Evolutionary conservation across 2,113 vertebrate genomes (phyloP).

Genomic region (Columba livia): DNA sequence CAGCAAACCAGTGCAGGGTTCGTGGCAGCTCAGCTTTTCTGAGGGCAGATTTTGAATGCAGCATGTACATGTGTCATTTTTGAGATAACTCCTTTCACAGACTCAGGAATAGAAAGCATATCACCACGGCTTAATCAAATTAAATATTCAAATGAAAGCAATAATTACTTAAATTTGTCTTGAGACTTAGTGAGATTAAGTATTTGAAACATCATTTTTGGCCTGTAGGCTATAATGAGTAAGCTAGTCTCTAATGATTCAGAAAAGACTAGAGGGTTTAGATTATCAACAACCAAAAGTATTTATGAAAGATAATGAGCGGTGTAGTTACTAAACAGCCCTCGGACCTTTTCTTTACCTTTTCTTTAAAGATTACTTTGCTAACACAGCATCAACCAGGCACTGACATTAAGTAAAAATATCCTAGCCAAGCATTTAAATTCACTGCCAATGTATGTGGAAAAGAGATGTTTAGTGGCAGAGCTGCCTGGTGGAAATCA

Average conservation of each 20-base stretch:
- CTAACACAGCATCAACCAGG: not conserved
- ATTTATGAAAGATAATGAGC: conserved; percentile 11
- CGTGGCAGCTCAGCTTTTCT: not conserved
- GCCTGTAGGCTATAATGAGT: conserved; percentile 55
- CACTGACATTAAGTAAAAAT: not conserved
- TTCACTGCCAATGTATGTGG: not conserved
- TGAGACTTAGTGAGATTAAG: conserved; percentile 64
- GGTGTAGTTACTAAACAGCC: not conserved
- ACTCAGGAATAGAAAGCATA: conserved; percentile 37
- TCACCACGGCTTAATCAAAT: conserved; percentile 58
- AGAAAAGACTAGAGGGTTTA: not conserved
- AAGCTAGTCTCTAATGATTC: conserved; percentile 37
- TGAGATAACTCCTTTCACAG: not conserved
- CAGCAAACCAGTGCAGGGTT: not conserved
- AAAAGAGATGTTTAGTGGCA: not conserved
- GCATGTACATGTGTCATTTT: not conserved
- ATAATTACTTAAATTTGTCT: conserved; percentile 68
- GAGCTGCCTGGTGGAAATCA: not conserved
- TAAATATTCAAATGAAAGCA: conserved; percentile 70
- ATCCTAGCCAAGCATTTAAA: not conserved
- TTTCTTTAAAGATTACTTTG: not conserved
- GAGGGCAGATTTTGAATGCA: not conserved
- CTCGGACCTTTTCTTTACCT: not conserved
- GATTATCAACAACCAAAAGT: conserved; percentile 26
- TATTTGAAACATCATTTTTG: conserved; percentile 63